A percentile compares a stretch with the other conserved stretches of the same genome.
Evolutionary conservation across 2,888 invertebrate species (phyloP).

Genomic region (Orthonychiurus folsomi): DNA sequence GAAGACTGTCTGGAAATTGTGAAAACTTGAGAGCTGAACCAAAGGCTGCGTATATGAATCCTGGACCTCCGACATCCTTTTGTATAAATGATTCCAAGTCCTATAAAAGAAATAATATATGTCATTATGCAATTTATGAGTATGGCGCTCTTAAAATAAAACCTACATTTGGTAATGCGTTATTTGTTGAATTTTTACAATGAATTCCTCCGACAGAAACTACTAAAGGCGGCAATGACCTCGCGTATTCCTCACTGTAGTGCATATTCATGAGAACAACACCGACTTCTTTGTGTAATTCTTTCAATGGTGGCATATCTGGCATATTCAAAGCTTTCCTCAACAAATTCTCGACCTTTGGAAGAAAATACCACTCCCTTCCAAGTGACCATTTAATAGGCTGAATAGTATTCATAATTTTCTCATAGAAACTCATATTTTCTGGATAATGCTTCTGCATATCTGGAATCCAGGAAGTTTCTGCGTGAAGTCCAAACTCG

Average conservation of each 20-base stretch:
- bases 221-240: slow-evolving; percentile 27
- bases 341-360: slow-evolving; percentile 17
- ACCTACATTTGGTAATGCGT: slow-evolving; percentile 22
- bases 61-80: slow-evolving; percentile 7
- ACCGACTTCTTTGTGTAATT: slow-evolving; percentile 27
- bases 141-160: background rate
- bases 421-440: slow-evolving; percentile 19
- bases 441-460: slow-evolving; percentile 16
- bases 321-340: slow-evolving; percentile 17
- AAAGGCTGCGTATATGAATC: slow-evolving; percentile 21
- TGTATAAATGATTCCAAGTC: slow-evolving; percentile 17
- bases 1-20: slow-evolving; percentile 10
- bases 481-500: slow-evolving; percentile 21
- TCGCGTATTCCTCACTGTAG: slow-evolving; percentile 26
- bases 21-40: slow-evolving; percentile 18
- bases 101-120: slow-evolving; percentile 7
- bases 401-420: slow-evolving; percentile 21
- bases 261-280: slow-evolving; percentile 30
- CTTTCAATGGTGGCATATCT: slow-evolving; percentile 20
- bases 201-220: slow-evolving; percentile 21
- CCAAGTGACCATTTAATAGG: slow-evolving; percentile 21
- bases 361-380: slow-evolving; percentile 20
- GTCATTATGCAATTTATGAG: background rate
- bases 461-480: slow-evolving; percentile 31
- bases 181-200: slow-evolving; percentile 11